These are phyloP conservation scores for Paelopatides confundens DNA, from an alignment of 53 echinoderm and acorn worm genomes.

Conservation along the genomic window DNA sequence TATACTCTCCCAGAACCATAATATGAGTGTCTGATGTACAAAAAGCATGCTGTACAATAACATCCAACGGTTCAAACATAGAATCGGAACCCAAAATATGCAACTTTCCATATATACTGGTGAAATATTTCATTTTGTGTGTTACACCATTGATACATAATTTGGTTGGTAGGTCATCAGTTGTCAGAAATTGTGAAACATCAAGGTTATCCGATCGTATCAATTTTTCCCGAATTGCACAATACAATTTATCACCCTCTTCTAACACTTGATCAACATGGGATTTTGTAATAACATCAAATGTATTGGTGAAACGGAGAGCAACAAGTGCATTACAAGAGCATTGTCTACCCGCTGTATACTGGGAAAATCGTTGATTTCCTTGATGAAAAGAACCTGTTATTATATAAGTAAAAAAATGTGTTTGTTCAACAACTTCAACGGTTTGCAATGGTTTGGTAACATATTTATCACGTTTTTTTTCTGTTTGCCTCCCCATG, in stretches of 20 bases:
- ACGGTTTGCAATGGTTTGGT: too few relatives aligned
- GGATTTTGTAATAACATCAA: not conserved
- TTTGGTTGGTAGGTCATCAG: not conserved
- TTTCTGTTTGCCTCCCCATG: too few relatives aligned
- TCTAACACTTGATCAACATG: not conserved
- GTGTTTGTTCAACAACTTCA: too few relatives aligned
- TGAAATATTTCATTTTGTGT: not conserved
- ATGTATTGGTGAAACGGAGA: not conserved
- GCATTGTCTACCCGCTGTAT: not conserved
- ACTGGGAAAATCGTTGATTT: not conserved
- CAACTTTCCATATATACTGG: not conserved
- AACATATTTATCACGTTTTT: too few relatives aligned
- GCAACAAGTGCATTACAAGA: slow-evolving; percentile 9
- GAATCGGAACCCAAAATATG: not conserved
- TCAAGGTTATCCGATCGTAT: not conserved
- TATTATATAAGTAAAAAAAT: not conserved
- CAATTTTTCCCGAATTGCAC: not conserved
- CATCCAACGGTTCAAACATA: not conserved
- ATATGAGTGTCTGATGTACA: not conserved
- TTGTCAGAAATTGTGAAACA: not conserved
- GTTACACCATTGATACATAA: not conserved
- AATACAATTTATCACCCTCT: not conserved
- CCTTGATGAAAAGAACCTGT: not conserved
- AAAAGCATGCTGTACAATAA: not conserved
- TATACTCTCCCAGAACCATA: not conserved